Base-by-base conservation (phyloP, 2,113 vertebrate genomes). In the Pungitius pungitius region DNA sequence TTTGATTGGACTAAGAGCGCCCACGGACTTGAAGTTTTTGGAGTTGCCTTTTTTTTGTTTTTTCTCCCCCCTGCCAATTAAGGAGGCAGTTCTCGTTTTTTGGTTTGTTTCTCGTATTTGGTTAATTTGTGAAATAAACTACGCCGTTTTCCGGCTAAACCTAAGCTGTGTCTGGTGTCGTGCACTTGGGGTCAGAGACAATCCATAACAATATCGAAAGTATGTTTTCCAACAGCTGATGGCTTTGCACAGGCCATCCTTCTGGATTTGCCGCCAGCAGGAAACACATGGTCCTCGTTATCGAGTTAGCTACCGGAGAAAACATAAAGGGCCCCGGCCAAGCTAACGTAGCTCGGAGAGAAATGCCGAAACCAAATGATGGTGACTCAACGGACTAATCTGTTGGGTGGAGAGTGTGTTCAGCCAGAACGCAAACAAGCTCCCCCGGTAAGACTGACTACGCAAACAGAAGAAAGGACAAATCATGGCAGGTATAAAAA, bases 251-350 rank as follows among this genome's bases (percentile, higher is more conserved):
- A 52, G 43, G 73, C 60, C 49, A 77, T 90, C 75, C 4, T 43
- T 77, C 79, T 78, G 86, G 76, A 81, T 83, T 81, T 57, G 18
- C 45, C 15, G 60, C 61, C 39, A 10, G n/a, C 61, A 26, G 75
- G 69, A 85, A 78, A 77, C 83, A 85, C 58, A 69, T 80, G 75
- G 75, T 73, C 49, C 7, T 35, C 39, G 82, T 87, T 88, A 85
- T 63, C 78, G 58, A 42, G 58, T 66, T 30, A 45, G 81, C 81
- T 79, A 80, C 79, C 62, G 51, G 17, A 15, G 77, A 71, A 81
- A 78, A 59, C 8, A 54, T 14, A 61, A 42, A 27, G 30, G 17
- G 47, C 20, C 30, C 60, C 71, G 73, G 59, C 67, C 1, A 15
- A 51, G 69, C 63, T 18, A 45, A 70, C 20, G 43, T 76, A 52